phyloP scores from a whole-genome alignment of 2,797 vertebrate species.

The Lacerta agilis region DNA sequence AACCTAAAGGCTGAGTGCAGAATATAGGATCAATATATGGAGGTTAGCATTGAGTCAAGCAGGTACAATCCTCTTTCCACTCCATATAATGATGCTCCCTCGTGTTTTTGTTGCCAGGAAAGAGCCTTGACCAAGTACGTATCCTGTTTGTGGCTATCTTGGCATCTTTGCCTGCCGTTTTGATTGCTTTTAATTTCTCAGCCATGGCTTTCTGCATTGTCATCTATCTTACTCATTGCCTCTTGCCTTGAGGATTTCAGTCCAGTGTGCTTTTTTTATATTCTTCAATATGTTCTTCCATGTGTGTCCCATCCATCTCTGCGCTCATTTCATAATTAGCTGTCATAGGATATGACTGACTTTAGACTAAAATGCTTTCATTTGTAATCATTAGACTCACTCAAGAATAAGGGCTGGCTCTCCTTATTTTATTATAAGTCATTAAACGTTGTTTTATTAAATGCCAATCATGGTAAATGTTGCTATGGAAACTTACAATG shows the following conservation, averaged over 20 bases:
- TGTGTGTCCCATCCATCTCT: constrained; percentile 30
- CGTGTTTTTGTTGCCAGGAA: not conserved
- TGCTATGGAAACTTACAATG: constrained; percentile 21
- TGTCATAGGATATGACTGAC: constrained; percentile 37
- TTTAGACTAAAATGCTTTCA: constrained; percentile 30
- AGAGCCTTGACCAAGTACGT: not conserved
- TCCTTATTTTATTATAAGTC: constrained; percentile 23
- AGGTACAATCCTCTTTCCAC: not conserved
- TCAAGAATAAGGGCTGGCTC: constrained; percentile 18
- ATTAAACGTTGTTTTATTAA: constrained; percentile 17
- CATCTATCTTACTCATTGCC: constrained; percentile 19
- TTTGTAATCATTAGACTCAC: constrained; percentile 22
- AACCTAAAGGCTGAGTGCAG: not conserved
- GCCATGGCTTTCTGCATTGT: not conserved
- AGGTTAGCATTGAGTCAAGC: not conserved
- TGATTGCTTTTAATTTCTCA: constrained; percentile 33
- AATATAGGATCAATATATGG: not conserved
- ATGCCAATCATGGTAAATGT: constrained; percentile 28
- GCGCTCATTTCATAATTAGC: constrained; percentile 39
- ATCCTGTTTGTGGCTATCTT: not conserved
- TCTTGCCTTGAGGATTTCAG: constrained; percentile 14
- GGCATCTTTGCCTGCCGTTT: not conserved
- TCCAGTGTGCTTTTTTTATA: constrained; percentile 1
- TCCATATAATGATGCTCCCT: not conserved
- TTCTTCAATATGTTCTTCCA: constrained; percentile 8